Conservation (phyloP, 2,888 invertebrate genomes). For the Lepidocyrtinus sp. region DNA sequence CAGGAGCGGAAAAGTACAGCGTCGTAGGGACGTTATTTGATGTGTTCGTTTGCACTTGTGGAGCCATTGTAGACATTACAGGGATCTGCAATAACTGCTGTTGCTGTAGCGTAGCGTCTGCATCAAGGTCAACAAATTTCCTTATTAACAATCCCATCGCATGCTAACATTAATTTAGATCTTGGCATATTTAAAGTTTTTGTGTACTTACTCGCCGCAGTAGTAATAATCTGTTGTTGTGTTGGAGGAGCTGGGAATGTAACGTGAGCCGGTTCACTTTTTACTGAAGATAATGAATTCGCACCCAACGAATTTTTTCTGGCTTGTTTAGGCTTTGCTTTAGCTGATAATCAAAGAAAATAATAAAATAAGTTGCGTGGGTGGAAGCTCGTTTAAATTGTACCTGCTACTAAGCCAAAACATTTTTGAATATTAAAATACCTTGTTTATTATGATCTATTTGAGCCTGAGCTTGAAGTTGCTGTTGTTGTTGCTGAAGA, state of each 20-base stretch:
- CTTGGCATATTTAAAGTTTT: too few relatives aligned
- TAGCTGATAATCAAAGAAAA: too few relatives aligned
- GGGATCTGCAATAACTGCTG: slow-evolving; percentile 13
- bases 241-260: slow-evolving; percentile 16
- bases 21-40: slow-evolving; percentile 39
- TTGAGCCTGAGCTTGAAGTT: neutral
- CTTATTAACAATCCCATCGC: too few relatives aligned
- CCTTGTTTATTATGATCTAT: neutral
- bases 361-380: too few relatives aligned
- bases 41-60: slow-evolving; percentile 6
- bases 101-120: neutral
- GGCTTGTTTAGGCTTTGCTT: slow-evolving; percentile 16
- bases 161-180: too few relatives aligned
- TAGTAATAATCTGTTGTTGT: slow-evolving; percentile 15
- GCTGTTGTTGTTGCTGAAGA: slow-evolving; percentile 21
- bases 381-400: too few relatives aligned
- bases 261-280: slow-evolving; percentile 20
- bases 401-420: too few relatives aligned
- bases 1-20: slow-evolving; percentile 51
- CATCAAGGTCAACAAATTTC: neutral
- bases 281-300: slow-evolving; percentile 34
- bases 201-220: neutral
- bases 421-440: too few relatives aligned
- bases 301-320: slow-evolving; percentile 5
- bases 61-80: neutral